Evolutionary conservation across 2,888 invertebrate genomes (phyloP), one percentile per base, ranked within the genome.

Genomic region (Eledona agricola): DNA sequence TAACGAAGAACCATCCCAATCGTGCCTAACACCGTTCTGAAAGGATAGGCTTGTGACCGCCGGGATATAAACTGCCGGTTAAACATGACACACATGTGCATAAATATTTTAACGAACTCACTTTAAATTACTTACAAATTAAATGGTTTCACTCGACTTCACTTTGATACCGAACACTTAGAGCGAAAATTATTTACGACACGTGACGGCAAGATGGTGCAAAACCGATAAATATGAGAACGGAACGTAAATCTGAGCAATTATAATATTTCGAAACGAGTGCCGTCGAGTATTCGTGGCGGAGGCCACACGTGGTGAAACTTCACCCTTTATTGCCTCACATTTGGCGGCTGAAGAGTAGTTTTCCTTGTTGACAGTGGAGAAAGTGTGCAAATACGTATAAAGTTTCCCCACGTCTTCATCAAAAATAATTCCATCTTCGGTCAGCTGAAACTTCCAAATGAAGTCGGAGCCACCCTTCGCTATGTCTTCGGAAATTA

Each of bases 101-200:
- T 66, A 67, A 65, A 67, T 65, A 64, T 65, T 64, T 67, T 64
- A 65, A 65, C 61, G 60, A 62, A 64, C 59, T 51, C 59, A 45
- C 54, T 58, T 37, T 58, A 63, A 65, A 66, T 65, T 65, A 61
- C 63, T 62, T 62, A 63, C 65, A 66, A 65, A 66, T 65, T 66
- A 66, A 63, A 63, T 56, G 59, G 60, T 64, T 57, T 55, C 58
- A 57, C 59, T 62, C 51, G 55, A 59, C 58, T 64, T 60, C 56
- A 53, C 60, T 58, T 55, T 60, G 55, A 58, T 58, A 58, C 58
- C 42, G 28, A 55, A 58, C 46, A 57, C 53, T 53, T 20, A 40
- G 34, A 34, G 47, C 40, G 40, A 10, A 52, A 56, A 42, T 55
- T 51, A 51, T 55, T 51, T 47, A 47, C 47, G 53, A 47, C 17